Conservation (phyloP, 2,113 vertebrate species). For the Cisticola juncidis region DNA sequence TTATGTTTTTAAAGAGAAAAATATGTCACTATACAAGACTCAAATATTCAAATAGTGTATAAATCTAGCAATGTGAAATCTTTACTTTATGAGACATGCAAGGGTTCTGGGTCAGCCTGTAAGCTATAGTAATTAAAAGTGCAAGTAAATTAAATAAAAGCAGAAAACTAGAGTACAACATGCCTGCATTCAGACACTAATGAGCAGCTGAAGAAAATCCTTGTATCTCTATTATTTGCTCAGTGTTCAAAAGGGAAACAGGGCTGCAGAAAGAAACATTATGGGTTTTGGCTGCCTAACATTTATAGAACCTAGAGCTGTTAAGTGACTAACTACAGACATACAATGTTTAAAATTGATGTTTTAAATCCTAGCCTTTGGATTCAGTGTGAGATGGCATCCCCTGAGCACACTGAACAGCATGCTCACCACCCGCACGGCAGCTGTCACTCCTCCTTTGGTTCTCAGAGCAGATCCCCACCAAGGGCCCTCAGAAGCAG, state of each 20-base stretch:
- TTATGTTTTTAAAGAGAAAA: background rate
- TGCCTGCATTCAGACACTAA: background rate
- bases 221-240: background rate
- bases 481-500: background rate
- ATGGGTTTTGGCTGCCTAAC: background rate
- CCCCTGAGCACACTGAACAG: rapidly evolving
- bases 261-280: background rate
- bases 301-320: background rate
- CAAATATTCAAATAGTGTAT: background rate
- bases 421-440: rapidly evolving
- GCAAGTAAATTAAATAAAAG: background rate
- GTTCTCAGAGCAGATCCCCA: background rate
- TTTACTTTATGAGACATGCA: background rate
- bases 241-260: background rate
- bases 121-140: background rate
- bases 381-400: background rate
- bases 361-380: background rate
- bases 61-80: background rate
- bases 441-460: background rate
- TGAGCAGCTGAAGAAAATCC: background rate
- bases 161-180: background rate
- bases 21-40: background rate
- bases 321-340: background rate
- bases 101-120: background rate
- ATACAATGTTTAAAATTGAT: too few species aligned